These are phyloP conservation scores for Palythoa caribaeorum DNA, from an alignment of 92 coral and sea anemone genomes.

Conservation along the genomic window DNA sequence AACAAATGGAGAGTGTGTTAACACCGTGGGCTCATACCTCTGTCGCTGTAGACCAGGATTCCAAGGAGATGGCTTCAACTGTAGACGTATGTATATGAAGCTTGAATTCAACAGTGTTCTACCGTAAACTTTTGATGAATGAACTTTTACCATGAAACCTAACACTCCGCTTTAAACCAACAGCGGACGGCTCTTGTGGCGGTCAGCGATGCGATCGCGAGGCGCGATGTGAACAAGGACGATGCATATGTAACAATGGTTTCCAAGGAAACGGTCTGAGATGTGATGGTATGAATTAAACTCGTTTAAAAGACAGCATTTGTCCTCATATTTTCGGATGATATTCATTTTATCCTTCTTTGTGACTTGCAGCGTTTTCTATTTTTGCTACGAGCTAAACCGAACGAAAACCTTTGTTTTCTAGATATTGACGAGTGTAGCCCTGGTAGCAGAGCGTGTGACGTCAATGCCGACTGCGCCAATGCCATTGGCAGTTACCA, in stretches of 20 bases:
- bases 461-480: constrained; percentile 74
- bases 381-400: background rate
- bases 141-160: too few relatives aligned
- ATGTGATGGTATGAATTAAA: constrained; percentile 45
- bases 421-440: constrained; percentile 80
- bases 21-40: constrained; percentile 25
- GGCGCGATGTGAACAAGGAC: constrained; percentile 63
- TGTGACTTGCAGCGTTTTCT: background rate
- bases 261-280: constrained; percentile 72
- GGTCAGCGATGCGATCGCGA: constrained; percentile 59
- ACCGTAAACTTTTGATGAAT: too few relatives aligned
- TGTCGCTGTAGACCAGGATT: constrained; percentile 35
- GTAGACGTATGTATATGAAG: constrained; percentile 4
- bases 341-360: background rate
- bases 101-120: too few relatives aligned
- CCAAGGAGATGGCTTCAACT: constrained; percentile 25
- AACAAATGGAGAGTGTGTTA: constrained; percentile 60
- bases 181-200: constrained; percentile 76
- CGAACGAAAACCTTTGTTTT: background rate
- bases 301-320: too few relatives aligned
- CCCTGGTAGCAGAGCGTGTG: constrained; percentile 47
- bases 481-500: constrained; percentile 75
- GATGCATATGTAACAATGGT: constrained; percentile 77
- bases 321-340: too few relatives aligned
- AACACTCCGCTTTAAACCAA: background rate